phyloP scores from a whole-genome alignment of 2,888 invertebrate species.

The Teleiodes luculella region DNA sequence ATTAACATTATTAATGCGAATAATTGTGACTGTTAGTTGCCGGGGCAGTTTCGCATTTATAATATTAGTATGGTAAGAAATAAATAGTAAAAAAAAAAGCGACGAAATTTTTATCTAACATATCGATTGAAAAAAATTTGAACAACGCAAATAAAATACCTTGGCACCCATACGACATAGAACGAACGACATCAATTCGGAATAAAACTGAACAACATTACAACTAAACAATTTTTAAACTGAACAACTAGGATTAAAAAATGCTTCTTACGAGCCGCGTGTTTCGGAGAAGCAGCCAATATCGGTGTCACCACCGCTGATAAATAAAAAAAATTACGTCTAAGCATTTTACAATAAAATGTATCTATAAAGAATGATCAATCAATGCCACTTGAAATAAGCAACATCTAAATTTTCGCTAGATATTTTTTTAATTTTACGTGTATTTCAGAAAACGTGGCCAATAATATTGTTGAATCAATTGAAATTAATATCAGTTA shows the following conservation, averaged over 20 bases:
- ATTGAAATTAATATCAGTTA: neutral
- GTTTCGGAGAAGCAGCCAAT: neutral
- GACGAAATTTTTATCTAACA: no score
- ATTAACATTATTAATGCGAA: no score
- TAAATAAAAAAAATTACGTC: neutral
- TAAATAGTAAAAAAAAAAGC: no score
- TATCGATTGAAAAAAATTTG: neutral
- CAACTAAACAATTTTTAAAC: neutral
- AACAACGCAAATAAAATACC: neutral
- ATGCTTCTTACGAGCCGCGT: neutral
- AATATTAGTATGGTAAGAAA: no score
- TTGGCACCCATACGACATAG: neutral
- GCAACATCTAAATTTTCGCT: no score
- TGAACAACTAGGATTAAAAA: neutral
- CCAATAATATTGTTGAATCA: no score
- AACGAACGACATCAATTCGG: neutral
- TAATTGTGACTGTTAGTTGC: no score
- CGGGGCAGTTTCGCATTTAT: no score
- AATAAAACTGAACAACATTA: neutral
- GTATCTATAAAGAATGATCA: no score
- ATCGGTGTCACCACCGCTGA: neutral
- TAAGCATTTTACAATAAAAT: neutral
- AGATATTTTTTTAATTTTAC: no score
- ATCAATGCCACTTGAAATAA: no score
- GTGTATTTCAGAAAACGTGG: no score